Conservation (phyloP, 2,888 invertebrate genomes). For the Drosophila putrida region DNA sequence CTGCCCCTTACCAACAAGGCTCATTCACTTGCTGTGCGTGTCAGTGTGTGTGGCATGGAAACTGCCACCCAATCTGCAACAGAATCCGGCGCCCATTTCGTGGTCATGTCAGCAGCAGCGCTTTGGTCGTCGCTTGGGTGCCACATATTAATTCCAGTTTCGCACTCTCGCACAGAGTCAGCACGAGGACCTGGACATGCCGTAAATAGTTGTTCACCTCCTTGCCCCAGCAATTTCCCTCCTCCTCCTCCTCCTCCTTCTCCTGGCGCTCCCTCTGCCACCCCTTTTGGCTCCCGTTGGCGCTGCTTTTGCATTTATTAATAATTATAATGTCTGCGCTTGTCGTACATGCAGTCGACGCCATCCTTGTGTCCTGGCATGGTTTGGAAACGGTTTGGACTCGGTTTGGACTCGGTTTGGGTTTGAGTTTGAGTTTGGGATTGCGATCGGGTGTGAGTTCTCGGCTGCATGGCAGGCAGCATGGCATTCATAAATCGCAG, state of each 20-base stretch:
- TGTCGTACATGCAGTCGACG: slow-evolving; percentile 54
- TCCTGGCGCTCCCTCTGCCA: too few relatives aligned
- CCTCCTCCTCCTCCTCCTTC: too few relatives aligned
- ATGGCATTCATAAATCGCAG: slow-evolving; percentile 79
- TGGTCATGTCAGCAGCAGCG: slow-evolving; percentile 53
- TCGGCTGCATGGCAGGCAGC: slow-evolving; percentile 18
- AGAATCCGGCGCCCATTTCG: slow-evolving; percentile 42
- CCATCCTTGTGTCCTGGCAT: neutral
- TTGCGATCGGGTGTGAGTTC: neutral
- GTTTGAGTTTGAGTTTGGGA: slow-evolving; percentile 3
- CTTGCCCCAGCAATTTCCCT: slow-evolving; percentile 12
- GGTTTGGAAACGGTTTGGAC: neutral
- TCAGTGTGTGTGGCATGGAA: neutral
- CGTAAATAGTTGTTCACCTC: slow-evolving; percentile 77
- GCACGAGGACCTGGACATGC: slow-evolving; percentile 60
- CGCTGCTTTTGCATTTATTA: slow-evolving; percentile 75
- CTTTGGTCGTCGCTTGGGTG: slow-evolving; percentile 70
- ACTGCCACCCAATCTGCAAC: slow-evolving; percentile 10
- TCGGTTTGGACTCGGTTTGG: neutral
- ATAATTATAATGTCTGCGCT: slow-evolving; percentile 80
- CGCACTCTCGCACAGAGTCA: slow-evolving; percentile 69
- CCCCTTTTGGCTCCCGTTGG: slow-evolving; percentile 32
- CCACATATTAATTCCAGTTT: slow-evolving; percentile 83
- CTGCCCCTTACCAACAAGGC: neutral
- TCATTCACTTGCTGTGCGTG: neutral